Evolutionary conservation across 2,888 invertebrate species (phyloP).

Genomic region (Drosophila rubida): DNA sequence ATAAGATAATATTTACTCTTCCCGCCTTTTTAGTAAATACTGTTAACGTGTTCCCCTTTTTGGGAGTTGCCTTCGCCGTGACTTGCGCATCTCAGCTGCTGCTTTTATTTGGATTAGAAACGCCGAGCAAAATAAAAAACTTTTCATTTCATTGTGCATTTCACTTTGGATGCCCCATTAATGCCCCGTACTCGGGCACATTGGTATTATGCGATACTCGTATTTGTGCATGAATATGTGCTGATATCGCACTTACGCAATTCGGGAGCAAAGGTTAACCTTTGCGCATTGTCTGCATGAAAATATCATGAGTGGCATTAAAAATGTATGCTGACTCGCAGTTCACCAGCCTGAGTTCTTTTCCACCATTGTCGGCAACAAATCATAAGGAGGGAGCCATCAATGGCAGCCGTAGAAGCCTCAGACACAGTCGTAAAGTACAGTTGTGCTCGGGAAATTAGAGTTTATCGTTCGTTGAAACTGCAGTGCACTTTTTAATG

Average conservation of each 20-base stretch:
- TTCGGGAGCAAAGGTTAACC: constrained; percentile 50
- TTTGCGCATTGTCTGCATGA: constrained; percentile 74
- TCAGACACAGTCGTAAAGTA: constrained; percentile 35
- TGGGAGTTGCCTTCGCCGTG: background rate
- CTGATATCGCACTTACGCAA: constrained; percentile 65
- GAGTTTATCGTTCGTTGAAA: constrained; percentile 48
- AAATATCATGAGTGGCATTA: constrained; percentile 77
- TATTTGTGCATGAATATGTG: constrained; percentile 41
- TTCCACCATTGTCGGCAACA: constrained; percentile 72
- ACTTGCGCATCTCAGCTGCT: constrained; percentile 20
- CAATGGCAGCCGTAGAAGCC: constrained; percentile 57
- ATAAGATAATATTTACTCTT: too few relatives aligned
- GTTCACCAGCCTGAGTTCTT: background rate
- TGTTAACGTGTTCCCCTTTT: too few relatives aligned
- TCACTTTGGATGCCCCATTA: constrained; percentile 39
- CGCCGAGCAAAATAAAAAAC: constrained; percentile 32
- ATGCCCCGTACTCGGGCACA: constrained; percentile 31
- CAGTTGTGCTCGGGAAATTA: constrained; percentile 38
- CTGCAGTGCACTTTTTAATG: constrained; percentile 30
- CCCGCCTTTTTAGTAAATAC: too few relatives aligned
- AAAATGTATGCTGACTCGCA: constrained; percentile 69
- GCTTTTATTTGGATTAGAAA: constrained; percentile 37
- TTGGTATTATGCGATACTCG: background rate
- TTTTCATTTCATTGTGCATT: constrained; percentile 50
- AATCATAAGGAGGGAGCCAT: constrained; percentile 61